Evolutionary conservation across 2,888 invertebrate species (phyloP).

Genomic region (Drosophila emarginata): DNA sequence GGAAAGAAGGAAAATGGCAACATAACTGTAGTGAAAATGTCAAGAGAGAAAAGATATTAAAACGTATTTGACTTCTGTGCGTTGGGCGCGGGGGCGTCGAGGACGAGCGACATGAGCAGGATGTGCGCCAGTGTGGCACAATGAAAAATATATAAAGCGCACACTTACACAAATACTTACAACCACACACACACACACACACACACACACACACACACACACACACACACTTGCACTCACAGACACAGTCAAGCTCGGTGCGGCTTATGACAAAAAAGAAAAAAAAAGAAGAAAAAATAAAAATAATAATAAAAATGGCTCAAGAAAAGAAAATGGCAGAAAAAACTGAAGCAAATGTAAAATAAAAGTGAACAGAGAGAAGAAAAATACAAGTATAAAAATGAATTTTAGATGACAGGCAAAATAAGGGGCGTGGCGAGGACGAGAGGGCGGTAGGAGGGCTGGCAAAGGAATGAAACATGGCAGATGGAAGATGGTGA

Average conservation of each 20-base stretch:
- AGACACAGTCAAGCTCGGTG: conserved; percentile 8
- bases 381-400: conserved; percentile 74
- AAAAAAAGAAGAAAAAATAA: not conserved
- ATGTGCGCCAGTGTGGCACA: conserved; percentile 78
- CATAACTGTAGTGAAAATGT: conserved; percentile 80
- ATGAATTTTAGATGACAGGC: conserved; percentile 80
- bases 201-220: conserved; percentile 32
- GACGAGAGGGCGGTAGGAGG: not conserved
- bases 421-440: conserved; percentile 51
- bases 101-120: conserved; percentile 60
- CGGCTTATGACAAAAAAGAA: conserved; percentile 69
- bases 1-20: conserved; percentile 65
- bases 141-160: conserved; percentile 79
- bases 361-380: conserved; percentile 30
- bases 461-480: too few species aligned
- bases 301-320: conserved; percentile 73
- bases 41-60: conserved; percentile 80
- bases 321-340: conserved; percentile 73
- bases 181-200: conserved; percentile 34
- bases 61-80: conserved; percentile 80
- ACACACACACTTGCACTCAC: too few species aligned
- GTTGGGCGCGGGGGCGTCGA: conserved; percentile 53
- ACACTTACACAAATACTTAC: conserved; percentile 44
- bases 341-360: conserved; percentile 29
- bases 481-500: not conserved